Percentiles rank a stretch among this genome's conserved stretches.
These are phyloP conservation scores for Acheta domesticus DNA, from an alignment of 2,888 invertebrate species.

Conservation along the genomic window DNA sequence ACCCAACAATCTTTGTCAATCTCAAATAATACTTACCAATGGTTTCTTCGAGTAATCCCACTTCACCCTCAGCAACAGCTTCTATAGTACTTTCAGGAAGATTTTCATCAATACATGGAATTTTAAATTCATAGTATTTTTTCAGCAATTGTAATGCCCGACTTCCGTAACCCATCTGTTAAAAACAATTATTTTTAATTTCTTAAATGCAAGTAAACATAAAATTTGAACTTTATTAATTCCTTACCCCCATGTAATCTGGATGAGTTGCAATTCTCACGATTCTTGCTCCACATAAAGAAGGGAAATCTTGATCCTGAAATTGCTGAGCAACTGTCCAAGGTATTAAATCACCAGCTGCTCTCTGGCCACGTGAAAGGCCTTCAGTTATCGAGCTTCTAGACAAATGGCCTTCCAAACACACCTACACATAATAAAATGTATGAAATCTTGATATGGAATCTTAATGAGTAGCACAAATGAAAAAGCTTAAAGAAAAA, in stretches of 20 bases:
- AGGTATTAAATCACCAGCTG: constrained; percentile 95
- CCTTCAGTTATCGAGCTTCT: constrained; percentile 70
- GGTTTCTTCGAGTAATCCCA: constrained; percentile 66
- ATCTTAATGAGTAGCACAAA: no score
- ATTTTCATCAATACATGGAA: constrained; percentile 65
- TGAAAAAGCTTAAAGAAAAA: no score
- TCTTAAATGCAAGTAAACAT: constrained; percentile 28
- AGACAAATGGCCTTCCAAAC: constrained; percentile 61
- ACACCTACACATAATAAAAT: constrained; percentile 49
- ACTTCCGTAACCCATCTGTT: constrained; percentile 94
- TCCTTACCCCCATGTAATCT: constrained; percentile 58
- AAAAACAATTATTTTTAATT: constrained; percentile 36
- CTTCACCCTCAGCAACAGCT: constrained; percentile 55
- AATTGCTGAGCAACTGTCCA: constrained; percentile 98
- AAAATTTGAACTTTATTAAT: neutral
- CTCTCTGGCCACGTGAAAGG: constrained; percentile 80
- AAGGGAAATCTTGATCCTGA: constrained; percentile 90
- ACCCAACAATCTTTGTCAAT: no score
- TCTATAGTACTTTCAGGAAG: constrained; percentile 47
- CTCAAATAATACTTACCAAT: constrained; percentile 53
- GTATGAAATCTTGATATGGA: no score
- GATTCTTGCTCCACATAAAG: constrained; percentile 82
- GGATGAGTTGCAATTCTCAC: constrained; percentile 98
- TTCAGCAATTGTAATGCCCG: constrained; percentile 79
- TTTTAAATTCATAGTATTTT: constrained; percentile 83